A percentile compares a stretch with the other conserved stretches of the same genome.
Conservation (phyloP, 2,113 vertebrate species). For the Anolis carolinensis region DNA sequence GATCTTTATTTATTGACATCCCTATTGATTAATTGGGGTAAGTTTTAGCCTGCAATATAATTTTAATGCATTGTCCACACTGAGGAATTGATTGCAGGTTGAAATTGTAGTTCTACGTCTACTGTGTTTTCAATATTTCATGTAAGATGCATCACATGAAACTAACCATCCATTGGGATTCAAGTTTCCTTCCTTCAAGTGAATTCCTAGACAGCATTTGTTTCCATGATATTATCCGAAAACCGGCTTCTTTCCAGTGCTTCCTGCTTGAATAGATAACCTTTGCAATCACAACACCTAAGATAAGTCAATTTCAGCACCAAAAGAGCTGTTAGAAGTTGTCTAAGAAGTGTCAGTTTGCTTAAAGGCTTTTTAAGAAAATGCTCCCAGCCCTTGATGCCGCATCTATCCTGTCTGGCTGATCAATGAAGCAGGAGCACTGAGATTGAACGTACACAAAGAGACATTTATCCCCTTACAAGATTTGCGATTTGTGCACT, state of each 20-base stretch:
- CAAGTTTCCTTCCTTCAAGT: background rate
- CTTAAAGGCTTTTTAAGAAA: background rate
- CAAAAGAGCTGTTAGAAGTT: constrained; percentile 37
- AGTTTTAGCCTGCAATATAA: background rate
- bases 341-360: background rate
- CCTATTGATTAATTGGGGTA: background rate
- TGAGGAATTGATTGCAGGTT: background rate
- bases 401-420: background rate
- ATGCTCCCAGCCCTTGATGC: background rate
- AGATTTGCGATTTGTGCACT: constrained; percentile 17
- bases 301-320: constrained; percentile 43
- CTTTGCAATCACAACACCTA: constrained; percentile 28
- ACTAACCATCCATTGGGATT: background rate
- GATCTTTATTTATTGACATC: background rate
- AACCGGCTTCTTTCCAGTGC: constrained; percentile 38
- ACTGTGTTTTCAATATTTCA: background rate
- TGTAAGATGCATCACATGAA: background rate
- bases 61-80: background rate
- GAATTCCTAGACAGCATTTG: constrained; percentile 22
- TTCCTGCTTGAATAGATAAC: constrained; percentile 35
- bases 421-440: background rate
- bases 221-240: background rate
- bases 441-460: too few species aligned
- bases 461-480: background rate
- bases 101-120: background rate